phyloP scores from a whole-genome alignment of 2,113 vertebrate genomes.

The Nerophis lumbriciformis region DNA sequence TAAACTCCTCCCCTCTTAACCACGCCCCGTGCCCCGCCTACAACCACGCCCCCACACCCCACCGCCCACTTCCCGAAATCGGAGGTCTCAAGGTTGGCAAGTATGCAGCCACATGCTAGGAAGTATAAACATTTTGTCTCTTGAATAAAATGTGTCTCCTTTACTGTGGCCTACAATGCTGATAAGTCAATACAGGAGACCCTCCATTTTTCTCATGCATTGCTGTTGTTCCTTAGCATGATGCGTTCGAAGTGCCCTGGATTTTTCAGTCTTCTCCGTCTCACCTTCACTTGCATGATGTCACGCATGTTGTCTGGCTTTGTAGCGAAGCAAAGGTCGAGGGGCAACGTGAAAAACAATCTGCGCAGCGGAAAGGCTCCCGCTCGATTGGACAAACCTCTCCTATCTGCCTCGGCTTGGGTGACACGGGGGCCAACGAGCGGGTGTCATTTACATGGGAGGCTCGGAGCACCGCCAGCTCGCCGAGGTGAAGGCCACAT shows the following conservation, averaged over 20 bases:
- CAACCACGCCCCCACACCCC: too few species aligned
- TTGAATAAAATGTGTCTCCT: too few species aligned
- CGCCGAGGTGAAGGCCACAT: conserved; percentile 56
- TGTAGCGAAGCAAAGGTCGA: conserved; percentile 15
- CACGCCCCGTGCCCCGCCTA: too few species aligned
- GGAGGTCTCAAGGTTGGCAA: too few species aligned
- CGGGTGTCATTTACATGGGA: conserved; percentile 59
- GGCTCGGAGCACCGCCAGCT: conserved; percentile 34
- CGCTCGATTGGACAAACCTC: conserved; percentile 44
- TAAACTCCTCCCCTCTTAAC: too few species aligned
- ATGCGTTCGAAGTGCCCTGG: background rate
- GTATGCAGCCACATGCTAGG: too few species aligned
- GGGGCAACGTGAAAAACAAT: conserved; percentile 66
- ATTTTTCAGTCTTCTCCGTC: background rate
- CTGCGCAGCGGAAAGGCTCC: conserved; percentile 52
- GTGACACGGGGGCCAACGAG: conserved; percentile 47
- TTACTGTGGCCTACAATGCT: too few species aligned
- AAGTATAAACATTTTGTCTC: too few species aligned
- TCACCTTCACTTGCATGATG: conserved; percentile 14
- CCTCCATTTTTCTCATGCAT: too few species aligned
- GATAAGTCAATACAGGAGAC: too few species aligned
- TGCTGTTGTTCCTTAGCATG: too few species aligned
- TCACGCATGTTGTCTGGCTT: conserved; percentile 22
- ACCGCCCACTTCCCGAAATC: too few species aligned
- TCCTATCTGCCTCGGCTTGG: conserved; percentile 34